Conservation (phyloP, 2,888 invertebrate genomes). For the Ophion costatus region DNA sequence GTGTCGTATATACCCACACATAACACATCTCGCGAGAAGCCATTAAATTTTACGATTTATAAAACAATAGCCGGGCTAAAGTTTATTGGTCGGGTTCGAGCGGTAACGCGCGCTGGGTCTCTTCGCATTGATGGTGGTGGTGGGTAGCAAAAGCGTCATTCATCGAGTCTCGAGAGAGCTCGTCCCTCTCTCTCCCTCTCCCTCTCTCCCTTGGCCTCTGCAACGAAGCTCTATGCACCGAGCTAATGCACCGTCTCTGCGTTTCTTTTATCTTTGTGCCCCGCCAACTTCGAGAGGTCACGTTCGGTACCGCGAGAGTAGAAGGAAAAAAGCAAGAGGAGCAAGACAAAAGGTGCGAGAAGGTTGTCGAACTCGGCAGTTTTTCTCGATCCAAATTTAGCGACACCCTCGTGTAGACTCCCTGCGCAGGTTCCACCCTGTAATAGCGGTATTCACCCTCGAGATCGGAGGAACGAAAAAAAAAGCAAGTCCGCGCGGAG, state of each 20-base stretch:
- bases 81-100: slow-evolving; percentile 69
- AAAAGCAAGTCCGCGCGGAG: background rate
- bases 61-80: slow-evolving; percentile 72
- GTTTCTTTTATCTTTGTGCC: slow-evolving; percentile 27
- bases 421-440: slow-evolving; percentile 3
- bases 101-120: slow-evolving; percentile 26
- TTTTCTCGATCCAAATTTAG: slow-evolving; percentile 41
- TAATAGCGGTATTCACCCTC: slow-evolving; percentile 32
- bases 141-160: slow-evolving; percentile 60
- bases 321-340: slow-evolving; percentile 40
- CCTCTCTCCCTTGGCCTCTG: slow-evolving; percentile 7
- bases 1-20: slow-evolving; percentile 46
- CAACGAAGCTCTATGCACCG: slow-evolving; percentile 52
- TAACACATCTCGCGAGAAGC: slow-evolving; percentile 70
- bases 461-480: background rate
- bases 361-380: slow-evolving; percentile 67
- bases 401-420: slow-evolving; percentile 19
- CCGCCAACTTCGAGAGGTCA: slow-evolving; percentile 64
- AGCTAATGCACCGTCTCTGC: slow-evolving; percentile 39
- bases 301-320: slow-evolving; percentile 60
- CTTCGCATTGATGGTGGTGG: slow-evolving; percentile 45
- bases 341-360: slow-evolving; percentile 21
- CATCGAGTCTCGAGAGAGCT: slow-evolving; percentile 52
- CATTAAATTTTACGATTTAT: slow-evolving; percentile 74
- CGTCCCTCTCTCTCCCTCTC: slow-evolving; percentile 9